Percentiles rank a stretch among this genome's conserved stretches.
phyloP scores from a whole-genome alignment of 1,140 invertebrate species.

The Hypothenemus hampei region DNA sequence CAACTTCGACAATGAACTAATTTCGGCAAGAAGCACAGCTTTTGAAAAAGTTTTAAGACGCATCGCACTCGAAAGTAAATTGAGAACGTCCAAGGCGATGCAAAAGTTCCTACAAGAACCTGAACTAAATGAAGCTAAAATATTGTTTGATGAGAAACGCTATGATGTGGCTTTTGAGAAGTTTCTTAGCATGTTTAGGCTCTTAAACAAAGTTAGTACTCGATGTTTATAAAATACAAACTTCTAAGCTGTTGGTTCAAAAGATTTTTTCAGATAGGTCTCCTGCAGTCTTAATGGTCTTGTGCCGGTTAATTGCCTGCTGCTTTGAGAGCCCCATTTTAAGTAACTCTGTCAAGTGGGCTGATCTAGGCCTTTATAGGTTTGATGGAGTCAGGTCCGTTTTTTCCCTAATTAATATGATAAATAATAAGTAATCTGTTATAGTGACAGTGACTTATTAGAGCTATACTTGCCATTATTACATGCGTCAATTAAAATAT shows the following conservation, averaged over 20 bases:
- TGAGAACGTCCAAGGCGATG: constrained; percentile 58
- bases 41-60: constrained; percentile 66
- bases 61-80: constrained; percentile 52
- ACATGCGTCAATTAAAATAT: constrained; percentile 61
- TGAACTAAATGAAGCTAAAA: constrained; percentile 58
- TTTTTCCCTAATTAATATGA: neutral
- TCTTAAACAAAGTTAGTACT: constrained; percentile 60
- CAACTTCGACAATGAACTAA: constrained; percentile 69
- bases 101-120: constrained; percentile 63
- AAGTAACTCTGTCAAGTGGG: constrained; percentile 56
- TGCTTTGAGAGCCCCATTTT: constrained; percentile 50
- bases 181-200: constrained; percentile 65
- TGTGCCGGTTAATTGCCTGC: constrained; percentile 67
- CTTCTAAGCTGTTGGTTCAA: constrained; percentile 26
- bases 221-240: too few relatives aligned
- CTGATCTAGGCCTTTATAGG: constrained; percentile 60
- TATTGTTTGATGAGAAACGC: constrained; percentile 55
- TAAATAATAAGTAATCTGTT: neutral
- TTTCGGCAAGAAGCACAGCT: constrained; percentile 61
- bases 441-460: constrained; percentile 58
- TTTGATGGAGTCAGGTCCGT: constrained; percentile 53
- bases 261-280: constrained; percentile 66
- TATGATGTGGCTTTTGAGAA: constrained; percentile 59
- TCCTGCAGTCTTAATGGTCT: constrained; percentile 58
- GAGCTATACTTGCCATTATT: constrained; percentile 66